These are phyloP conservation scores for Plectus sambesii DNA, from an alignment of 1,140 invertebrate genomes.

Conservation along the genomic window DNA sequence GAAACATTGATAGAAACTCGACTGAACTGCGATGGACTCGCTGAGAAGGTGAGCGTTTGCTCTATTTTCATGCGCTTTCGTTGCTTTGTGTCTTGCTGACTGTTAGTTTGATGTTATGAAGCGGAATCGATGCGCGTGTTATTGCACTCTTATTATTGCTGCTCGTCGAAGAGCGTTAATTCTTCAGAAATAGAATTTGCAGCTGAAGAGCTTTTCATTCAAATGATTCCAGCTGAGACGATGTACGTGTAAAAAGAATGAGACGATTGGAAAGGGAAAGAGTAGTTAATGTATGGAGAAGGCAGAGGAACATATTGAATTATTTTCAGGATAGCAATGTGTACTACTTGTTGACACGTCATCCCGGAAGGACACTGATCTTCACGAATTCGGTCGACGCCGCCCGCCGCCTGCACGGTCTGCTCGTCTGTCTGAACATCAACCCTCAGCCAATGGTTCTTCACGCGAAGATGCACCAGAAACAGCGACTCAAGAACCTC, in stretches of 20 bases:
- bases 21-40: constrained; percentile 55
- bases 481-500: constrained; percentile 81
- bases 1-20: constrained; percentile 68
- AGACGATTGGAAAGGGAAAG: no score
- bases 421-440: constrained; percentile 66
- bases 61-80: constrained; percentile 2
- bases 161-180: background rate
- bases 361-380: constrained; percentile 79
- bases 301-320: no score
- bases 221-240: background rate
- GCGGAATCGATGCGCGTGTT: no score
- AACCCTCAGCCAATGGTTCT: constrained; percentile 60
- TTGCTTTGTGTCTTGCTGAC: no score
- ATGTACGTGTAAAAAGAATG: no score
- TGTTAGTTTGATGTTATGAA: no score
- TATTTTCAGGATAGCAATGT: constrained; percentile 65
- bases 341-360: constrained; percentile 74
- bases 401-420: constrained; percentile 66
- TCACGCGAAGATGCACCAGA: constrained; percentile 88
- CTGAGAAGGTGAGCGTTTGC: constrained; percentile 55
- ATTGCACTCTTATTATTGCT: no score
- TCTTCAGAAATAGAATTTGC: background rate
- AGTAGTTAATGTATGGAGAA: no score
- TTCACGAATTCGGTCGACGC: constrained; percentile 95
- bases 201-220: background rate